Evolutionary conservation across 1,140 invertebrate genomes (phyloP).

Genomic region (Chrysomallon squamiferum): DNA sequence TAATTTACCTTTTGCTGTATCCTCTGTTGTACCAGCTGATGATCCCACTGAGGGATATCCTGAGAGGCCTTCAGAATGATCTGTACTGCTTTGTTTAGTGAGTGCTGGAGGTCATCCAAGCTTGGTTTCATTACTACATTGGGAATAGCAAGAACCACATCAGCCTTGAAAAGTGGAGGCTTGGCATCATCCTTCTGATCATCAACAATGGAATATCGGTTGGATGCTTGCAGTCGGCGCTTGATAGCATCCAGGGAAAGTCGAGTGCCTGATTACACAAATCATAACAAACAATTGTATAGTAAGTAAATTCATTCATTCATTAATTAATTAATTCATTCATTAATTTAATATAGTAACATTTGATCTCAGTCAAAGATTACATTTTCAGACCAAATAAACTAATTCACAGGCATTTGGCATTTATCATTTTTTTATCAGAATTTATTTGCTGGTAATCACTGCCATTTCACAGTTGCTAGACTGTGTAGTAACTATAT

Average conservation of each 20-base stretch:
- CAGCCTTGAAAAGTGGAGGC: constrained; percentile 59
- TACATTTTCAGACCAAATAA: too few species aligned
- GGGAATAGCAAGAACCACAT: constrained; percentile 85
- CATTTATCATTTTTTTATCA: too few species aligned
- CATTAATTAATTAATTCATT: too few species aligned
- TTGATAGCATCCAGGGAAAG: constrained; percentile 62
- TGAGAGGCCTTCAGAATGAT: constrained; percentile 62
- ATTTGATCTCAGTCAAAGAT: too few species aligned
- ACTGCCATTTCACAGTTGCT: too few species aligned
- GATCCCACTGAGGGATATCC: constrained; percentile 62
- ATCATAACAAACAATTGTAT: too few species aligned
- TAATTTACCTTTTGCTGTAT: constrained; percentile 60
- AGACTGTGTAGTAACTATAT: too few species aligned
- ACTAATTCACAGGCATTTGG: too few species aligned
- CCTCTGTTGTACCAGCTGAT: constrained; percentile 57
- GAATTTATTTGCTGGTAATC: too few species aligned
- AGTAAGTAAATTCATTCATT: too few species aligned
- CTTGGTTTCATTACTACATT: constrained; percentile 85
- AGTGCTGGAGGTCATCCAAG: constrained; percentile 90
- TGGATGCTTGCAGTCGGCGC: constrained; percentile 58
- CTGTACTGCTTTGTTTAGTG: constrained; percentile 72
- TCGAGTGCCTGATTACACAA: constrained; percentile 49
- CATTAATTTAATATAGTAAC: too few species aligned
- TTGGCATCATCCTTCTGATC: constrained; percentile 49
- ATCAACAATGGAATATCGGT: constrained; percentile 53